Base-by-base conservation (phyloP, 2,888 invertebrate genomes). In the Cinara cedri region DNA sequence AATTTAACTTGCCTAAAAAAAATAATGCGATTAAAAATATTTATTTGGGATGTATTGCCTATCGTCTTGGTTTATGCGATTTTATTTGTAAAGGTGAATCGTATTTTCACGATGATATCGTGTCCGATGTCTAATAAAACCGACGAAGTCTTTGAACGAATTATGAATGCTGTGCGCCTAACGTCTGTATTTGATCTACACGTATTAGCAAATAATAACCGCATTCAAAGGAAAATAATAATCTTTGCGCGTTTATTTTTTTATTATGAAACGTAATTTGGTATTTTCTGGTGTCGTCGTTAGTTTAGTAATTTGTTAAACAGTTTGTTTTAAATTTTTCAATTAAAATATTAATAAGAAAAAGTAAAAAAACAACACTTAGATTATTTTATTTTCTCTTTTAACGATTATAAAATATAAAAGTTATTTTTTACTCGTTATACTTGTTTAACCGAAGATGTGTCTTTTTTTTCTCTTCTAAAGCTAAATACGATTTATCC, bases 371-470 rank as follows among this genome's bases (percentile, higher is more conserved):
- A n/a, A n/a, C n/a, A 66, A 44, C 46, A 11, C 24, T 66, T 11
- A 16, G 21, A 10, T 14, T 19, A 4, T 49, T 60, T 57, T 13
- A 72, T 46, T 46, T n/a, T 6, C n/a, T 26, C 24, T 16, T 44
- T n/a, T 10, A 19, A 9, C 14, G 55, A 57, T 57, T 44, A 57
- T 60, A 46, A n/a, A 71, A 55, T 54, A 49, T 57, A 71, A 70
- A n/a, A 71, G 19, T 14, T n/a, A 14, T 57, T 57, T 14, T 13
- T 60, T 60, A 24, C 8, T 60, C n/a, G 44, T 55, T 71, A n/a
- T 57, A 44, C 44, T 57, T 71, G 21, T 71, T 57, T 71, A 19
- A 42, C 21, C 26, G 26, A n/a, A n/a, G 16, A 9, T 3, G 51
- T 49, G n/a, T 49, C n/a, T 49, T 24, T 14, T 16, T n/a, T 49